phyloP scores from a whole-genome alignment of 23 tunicate species.

The Halocynthia aurantium region DNA sequence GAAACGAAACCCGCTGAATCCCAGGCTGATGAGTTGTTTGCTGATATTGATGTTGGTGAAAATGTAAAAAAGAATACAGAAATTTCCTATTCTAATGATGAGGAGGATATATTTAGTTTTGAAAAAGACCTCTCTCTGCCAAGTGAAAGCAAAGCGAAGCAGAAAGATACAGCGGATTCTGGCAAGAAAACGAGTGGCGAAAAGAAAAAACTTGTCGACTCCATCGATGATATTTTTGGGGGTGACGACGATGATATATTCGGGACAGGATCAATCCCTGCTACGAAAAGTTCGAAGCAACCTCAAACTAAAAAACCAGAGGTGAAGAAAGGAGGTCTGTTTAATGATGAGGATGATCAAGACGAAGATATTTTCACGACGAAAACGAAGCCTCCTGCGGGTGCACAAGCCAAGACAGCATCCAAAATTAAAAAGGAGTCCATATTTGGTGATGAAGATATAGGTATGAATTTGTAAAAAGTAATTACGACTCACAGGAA shows the following conservation, averaged over 20 bases:
- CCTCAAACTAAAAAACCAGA: too few relatives aligned
- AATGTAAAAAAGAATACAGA: not conserved
- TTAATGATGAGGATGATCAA: too few relatives aligned
- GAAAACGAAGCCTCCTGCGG: too few relatives aligned
- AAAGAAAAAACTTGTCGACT: slow-evolving; percentile 3
- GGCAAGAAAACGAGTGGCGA: slow-evolving; percentile 1
- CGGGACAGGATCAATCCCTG: not conserved
- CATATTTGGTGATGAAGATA: too few relatives aligned
- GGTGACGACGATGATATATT: slow-evolving; percentile 26
- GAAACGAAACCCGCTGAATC: not conserved
- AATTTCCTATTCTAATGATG: not conserved
- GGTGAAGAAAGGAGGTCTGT: too few relatives aligned
- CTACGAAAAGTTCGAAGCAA: too few relatives aligned
- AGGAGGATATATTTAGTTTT: slow-evolving; percentile 1
- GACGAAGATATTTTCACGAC: too few relatives aligned
- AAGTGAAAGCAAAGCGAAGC: not conserved
- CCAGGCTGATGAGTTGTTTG: slow-evolving; percentile 21
- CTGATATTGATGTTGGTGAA: not conserved
- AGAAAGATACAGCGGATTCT: not conserved
- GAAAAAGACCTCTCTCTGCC: not conserved
- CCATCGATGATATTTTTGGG: not conserved
- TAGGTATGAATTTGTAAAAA: too few relatives aligned
- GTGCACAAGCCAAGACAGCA: too few relatives aligned
- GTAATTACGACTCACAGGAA: too few relatives aligned
- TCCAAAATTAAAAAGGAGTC: too few relatives aligned